Evolutionary conservation across 2,888 invertebrate genomes (phyloP), one percentile per base, ranked within the genome.

Genomic region (Lasioglossum pauxillum): DNA sequence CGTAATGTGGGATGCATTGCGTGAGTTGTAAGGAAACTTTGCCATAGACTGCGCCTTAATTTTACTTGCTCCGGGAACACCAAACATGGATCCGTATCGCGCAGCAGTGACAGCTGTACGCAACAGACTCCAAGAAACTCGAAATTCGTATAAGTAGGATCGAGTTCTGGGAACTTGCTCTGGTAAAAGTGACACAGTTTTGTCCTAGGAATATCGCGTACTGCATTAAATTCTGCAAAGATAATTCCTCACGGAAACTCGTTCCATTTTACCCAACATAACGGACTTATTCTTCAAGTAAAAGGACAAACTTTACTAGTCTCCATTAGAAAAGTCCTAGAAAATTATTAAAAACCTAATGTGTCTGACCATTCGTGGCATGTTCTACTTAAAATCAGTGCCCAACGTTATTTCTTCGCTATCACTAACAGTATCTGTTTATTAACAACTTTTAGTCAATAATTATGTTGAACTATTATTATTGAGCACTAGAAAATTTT

Each of bases 71-170:
- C 72, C 74, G 60, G 84, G 53, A 83, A 78, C 84, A 85, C 84
- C 84, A 72, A 83, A 85, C 84, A 85, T 10, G 84, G 75, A 85
- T 85, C 60, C 84, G 78, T 78, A 75, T 85, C 72, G 75, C 84
- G 75, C 23, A 64, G 44, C 78, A 78, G 84, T 85, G 84, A 84
- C 84, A 85, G 84, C 84, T 85, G 84, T 85, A 79, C 78, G 79
- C 84, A 83, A 84, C 84, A 83, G 84, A 84, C 84, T 85, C 57
- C 75, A 75, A 79, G 84, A 76, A 85, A 85, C 84, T 85, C 78
- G 84, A 85, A 85, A 85, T 85, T 85, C 84, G 78, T 57, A 78
- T 85, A 84, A 85, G 78, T 73, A 75, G 75, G 71, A 53, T 46
- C 23, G 75, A 78, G 84, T 79, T 85, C 67, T 75, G 14, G 27